Conservation (phyloP, 2,113 vertebrate species). For the Takifugu flavidus region DNA sequence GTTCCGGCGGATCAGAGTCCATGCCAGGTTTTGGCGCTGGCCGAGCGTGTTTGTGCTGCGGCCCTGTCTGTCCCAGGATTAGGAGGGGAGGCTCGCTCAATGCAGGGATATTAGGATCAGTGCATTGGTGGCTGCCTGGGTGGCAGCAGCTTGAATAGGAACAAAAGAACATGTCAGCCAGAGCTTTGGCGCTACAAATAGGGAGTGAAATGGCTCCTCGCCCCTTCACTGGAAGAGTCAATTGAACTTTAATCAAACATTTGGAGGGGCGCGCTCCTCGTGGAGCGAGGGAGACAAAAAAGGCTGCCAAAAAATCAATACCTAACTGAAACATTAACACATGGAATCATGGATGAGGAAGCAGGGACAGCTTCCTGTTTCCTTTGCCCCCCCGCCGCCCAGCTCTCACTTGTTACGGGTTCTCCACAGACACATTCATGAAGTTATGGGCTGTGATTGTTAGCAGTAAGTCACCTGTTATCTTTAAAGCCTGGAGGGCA, state of each 20-base stretch:
- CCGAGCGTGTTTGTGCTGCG: slow-evolving; percentile 62
- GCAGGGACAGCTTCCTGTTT: slow-evolving; percentile 57
- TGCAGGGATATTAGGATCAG: slow-evolving; percentile 80
- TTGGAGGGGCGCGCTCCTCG: slow-evolving; percentile 73
- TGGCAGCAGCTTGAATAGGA: slow-evolving; percentile 82
- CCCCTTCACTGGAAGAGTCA: slow-evolving; percentile 80
- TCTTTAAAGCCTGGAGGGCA: slow-evolving; percentile 63
- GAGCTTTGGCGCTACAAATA: slow-evolving; percentile 80
- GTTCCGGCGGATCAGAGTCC: slow-evolving; percentile 55
- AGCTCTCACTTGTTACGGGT: too few species aligned
- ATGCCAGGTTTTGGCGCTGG: slow-evolving; percentile 71
- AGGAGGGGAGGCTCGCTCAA: slow-evolving; percentile 70
- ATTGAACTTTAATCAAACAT: slow-evolving; percentile 96
- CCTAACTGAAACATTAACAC: slow-evolving; percentile 90
- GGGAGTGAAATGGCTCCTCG: slow-evolving; percentile 77
- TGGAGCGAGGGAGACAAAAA: slow-evolving; percentile 79
- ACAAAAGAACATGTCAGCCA: slow-evolving; percentile 83
- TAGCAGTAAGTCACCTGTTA: slow-evolving; percentile 69
- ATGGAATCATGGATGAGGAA: slow-evolving; percentile 87
- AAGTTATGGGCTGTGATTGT: slow-evolving; percentile 35
- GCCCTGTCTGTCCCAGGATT: slow-evolving; percentile 78
- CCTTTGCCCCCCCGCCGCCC: slow-evolving; percentile 14
- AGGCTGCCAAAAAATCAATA: slow-evolving; percentile 89
- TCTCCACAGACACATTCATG: slow-evolving; percentile 32
- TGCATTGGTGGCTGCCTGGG: slow-evolving; percentile 79